Percentiles rank a stretch among this genome's conserved stretches.
phyloP scores from a whole-genome alignment of 2,888 invertebrate species.

The Sarcophaga carnaria region DNA sequence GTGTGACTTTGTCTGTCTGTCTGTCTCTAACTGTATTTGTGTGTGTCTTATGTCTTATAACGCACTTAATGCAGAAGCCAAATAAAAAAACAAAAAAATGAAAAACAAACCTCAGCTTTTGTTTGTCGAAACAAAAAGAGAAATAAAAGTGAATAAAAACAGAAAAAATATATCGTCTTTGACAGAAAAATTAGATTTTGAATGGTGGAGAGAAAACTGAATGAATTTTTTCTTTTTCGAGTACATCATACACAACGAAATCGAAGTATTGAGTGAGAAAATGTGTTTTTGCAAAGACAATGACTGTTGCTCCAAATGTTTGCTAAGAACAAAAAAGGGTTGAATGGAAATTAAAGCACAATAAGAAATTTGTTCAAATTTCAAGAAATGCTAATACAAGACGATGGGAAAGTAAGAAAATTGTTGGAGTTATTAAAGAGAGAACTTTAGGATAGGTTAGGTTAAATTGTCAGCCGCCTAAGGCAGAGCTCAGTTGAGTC shows the following conservation, averaged over 20 bases:
- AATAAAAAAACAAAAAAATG: neutral
- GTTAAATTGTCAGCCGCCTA: too few species aligned
- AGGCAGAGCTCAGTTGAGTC: too few species aligned
- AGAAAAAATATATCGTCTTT: neutral
- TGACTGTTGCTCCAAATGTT: neutral
- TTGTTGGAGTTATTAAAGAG: too few species aligned
- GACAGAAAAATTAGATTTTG: constrained; percentile 12
- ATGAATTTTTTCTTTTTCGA: constrained; percentile 7
- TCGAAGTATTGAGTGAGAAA: neutral
- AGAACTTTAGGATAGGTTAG: too few species aligned
- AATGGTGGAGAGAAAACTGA: neutral
- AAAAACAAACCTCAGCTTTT: constrained; percentile 7
- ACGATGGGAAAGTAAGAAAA: neutral
- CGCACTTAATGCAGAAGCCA: neutral
- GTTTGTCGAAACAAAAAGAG: neutral
- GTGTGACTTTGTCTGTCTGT: neutral
- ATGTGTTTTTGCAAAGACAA: constrained; percentile 9
- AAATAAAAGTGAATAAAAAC: neutral
- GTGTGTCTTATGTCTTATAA: neutral
- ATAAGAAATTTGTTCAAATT: neutral
- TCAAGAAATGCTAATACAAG: neutral
- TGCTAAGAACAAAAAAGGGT: neutral
- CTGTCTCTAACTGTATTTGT: neutral
- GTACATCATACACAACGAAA: neutral
- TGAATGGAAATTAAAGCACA: neutral